Base-by-base conservation (phyloP, 30 jellyfish, hydroid and myxozoan genomes). In the Calvadosia cruxmelitensis region DNA sequence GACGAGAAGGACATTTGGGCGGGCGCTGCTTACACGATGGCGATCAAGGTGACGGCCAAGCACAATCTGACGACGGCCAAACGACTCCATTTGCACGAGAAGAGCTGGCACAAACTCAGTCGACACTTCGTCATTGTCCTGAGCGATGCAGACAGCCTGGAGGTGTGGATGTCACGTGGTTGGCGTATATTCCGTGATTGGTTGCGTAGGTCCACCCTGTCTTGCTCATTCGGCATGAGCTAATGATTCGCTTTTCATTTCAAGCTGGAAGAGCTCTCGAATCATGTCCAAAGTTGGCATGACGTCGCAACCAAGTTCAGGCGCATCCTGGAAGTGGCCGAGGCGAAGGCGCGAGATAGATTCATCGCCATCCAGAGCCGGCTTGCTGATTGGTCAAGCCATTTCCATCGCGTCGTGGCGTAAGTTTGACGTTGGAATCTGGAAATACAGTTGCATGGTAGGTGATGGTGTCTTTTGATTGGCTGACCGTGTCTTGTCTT, bases 1-100 rank as follows among this genome's bases (percentile, higher is more conserved):
- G 94, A 79, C 42, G 96, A 86, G 57, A 70, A 93, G 15, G 93
- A 86, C 52, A 80, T 86, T 2, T 86, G 96, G 96, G 85, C 96
- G 15, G 96, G 93, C 3, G 75, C 85, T 30, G 84, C 96, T 3
- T 77, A 78, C 73, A 73, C 80, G 42, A 20, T 86, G 34, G 73
- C 96, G 12, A 34, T 86, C 34, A 86, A 86, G 66, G 96, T 86
- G 29, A 57, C 91, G 15, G 52, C 50, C 28, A 86, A 75, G 78
- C 93, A 86, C 76, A 79, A 79, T 57, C 53, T 86, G 2, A 78
- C 67, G 36, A 78, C 96, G 1, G 92, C 91, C n/a, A 52, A 61
- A 64, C 80, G 96, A 48, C 86, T 86, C 24, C 94, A 86, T 70
- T 53, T 86, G 29, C 91, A 74, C 32, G 94, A 86, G 69, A 80